Evolutionary conservation across 2,888 invertebrate species (phyloP).

Genomic region (Isotomurus palustris): DNA sequence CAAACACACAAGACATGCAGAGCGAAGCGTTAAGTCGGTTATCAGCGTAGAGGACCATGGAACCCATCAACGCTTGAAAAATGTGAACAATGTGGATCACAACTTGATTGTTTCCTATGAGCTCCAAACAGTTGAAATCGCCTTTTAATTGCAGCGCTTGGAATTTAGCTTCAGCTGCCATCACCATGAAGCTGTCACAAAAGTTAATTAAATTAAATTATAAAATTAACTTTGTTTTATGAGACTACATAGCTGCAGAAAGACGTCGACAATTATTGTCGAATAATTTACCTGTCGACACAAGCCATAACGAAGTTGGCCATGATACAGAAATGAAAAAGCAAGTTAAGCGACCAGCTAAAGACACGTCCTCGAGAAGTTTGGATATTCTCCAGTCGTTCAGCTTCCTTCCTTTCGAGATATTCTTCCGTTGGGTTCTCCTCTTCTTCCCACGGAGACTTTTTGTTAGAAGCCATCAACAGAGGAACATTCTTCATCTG

Average conservation of each 20-base stretch:
- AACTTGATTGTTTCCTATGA: background rate
- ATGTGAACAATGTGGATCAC: conserved; percentile 1
- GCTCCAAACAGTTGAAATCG: conserved; percentile 8
- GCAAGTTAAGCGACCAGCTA: background rate
- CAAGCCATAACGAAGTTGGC: background rate
- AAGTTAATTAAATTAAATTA: background rate
- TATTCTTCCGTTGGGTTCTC: conserved; percentile 6
- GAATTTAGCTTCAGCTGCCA: conserved; percentile 1
- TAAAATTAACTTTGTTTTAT: background rate
- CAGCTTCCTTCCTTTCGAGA: background rate
- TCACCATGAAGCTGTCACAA: background rate
- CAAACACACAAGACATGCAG: conserved; percentile 1
- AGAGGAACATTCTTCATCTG: background rate
- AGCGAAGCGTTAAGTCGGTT: background rate
- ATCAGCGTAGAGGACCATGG: conserved; percentile 6
- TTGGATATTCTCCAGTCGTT: background rate
- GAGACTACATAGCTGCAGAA: background rate
- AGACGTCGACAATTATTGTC: background rate
- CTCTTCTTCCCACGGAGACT: conserved; percentile 2
- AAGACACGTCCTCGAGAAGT: background rate
- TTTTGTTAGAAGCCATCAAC: background rate
- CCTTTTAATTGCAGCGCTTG: background rate
- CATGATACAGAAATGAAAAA: background rate
- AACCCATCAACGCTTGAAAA: conserved; percentile 5
- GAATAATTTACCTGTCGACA: conserved; percentile 1